Percentiles rank a stretch among this genome's conserved stretches.
These are phyloP conservation scores for Myxocyprinus asiaticus DNA, from an alignment of 2,113 vertebrate genomes.

Conservation along the genomic window DNA sequence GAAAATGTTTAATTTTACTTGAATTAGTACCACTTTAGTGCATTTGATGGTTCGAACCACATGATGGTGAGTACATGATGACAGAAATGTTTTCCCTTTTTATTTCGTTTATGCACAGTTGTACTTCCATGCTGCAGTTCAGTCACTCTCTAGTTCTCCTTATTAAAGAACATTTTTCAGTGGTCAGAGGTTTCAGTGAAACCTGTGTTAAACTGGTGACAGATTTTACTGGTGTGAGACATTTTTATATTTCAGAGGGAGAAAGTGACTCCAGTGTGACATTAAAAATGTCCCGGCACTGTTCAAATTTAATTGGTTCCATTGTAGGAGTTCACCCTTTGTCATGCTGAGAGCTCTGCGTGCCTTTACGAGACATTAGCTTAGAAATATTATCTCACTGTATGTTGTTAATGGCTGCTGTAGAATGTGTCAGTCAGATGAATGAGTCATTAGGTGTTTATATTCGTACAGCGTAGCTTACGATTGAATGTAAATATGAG, in stretches of 20 bases:
- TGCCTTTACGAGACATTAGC: constrained; percentile 18
- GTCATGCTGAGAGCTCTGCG: constrained; percentile 22
- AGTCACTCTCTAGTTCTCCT: too few species aligned
- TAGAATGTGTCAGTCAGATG: constrained; percentile 41
- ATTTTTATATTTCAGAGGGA: constrained; percentile 35
- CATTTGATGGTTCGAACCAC: too few species aligned
- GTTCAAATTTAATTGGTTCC: constrained; percentile 41
- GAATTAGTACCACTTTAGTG: too few species aligned
- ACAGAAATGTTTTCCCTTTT: too few species aligned
- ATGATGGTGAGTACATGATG: too few species aligned
- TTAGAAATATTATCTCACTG: constrained; percentile 38
- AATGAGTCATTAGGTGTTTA: constrained; percentile 31
- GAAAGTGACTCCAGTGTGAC: constrained; percentile 27
- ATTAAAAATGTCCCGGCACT: constrained; percentile 25
- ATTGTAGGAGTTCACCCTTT: constrained; percentile 24
- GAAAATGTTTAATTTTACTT: too few species aligned
- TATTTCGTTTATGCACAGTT: background rate
- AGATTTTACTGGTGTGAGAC: constrained; percentile 18
- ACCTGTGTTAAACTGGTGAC: background rate
- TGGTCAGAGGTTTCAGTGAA: background rate
- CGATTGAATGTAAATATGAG: constrained; percentile 15
- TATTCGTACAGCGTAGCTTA: background rate
- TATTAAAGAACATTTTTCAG: background rate
- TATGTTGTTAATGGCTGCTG: constrained; percentile 30
- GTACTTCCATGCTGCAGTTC: background rate